Percentiles rank a stretch among this genome's conserved stretches.
phyloP scores from a whole-genome alignment of 2,888 invertebrate genomes.

The Diaphora mendica region DNA sequence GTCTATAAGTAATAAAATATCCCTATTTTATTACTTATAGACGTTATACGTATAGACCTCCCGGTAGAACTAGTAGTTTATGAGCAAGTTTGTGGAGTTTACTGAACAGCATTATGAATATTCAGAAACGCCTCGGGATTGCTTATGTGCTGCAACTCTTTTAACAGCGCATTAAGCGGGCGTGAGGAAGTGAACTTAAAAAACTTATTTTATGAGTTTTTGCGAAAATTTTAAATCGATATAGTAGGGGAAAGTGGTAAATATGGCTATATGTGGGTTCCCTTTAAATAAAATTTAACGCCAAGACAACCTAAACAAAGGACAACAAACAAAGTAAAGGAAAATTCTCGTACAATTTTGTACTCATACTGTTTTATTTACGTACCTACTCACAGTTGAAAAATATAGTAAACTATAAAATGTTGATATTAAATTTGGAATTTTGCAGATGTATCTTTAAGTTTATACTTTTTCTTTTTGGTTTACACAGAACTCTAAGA shows the following conservation, averaged over 20 bases:
- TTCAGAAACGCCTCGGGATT: slow-evolving; percentile 72
- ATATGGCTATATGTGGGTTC: not conserved
- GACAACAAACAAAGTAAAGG: not conserved
- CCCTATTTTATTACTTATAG: no score
- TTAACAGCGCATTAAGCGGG: slow-evolving; percentile 67
- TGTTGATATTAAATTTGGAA: not conserved
- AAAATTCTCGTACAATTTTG: not conserved
- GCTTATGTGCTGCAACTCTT: slow-evolving; percentile 67
- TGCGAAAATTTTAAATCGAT: not conserved
- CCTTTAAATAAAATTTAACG: not conserved
- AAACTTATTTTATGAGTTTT: slow-evolving; percentile 6
- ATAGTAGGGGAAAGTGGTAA: not conserved
- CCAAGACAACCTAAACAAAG: not conserved
- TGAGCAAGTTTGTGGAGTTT: slow-evolving; percentile 62
- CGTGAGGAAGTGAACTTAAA: slow-evolving; percentile 42
- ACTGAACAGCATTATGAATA: slow-evolving; percentile 72
- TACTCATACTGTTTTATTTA: not conserved
- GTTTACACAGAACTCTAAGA: not conserved
- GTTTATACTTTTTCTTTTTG: not conserved
- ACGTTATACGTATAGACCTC: no score
- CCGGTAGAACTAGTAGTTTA: slow-evolving; percentile 61
- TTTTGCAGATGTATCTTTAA: not conserved
- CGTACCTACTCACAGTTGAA: not conserved
- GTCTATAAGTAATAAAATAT: slow-evolving; percentile 56
- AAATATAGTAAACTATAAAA: not conserved